Evolutionary conservation across 2,888 invertebrate species (phyloP), one percentile per base, ranked within the genome.

Genomic region (Gastrophysa polygoni): DNA sequence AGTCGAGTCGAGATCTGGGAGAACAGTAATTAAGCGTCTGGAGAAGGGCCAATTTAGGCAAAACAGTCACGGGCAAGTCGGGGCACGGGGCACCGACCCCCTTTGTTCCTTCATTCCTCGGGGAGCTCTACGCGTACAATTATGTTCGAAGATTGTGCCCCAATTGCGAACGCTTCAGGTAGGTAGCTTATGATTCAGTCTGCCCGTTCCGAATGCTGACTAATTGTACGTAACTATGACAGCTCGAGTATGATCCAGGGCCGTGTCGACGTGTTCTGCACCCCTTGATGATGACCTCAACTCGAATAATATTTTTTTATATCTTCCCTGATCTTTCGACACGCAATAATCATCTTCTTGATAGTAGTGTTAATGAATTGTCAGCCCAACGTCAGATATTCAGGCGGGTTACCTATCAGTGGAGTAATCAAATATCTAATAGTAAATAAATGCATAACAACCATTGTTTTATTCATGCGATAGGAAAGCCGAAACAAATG

Each of bases 21-120:
- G 38, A 38, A 38, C 11, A 59, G 59, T 63, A 63, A 63, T 63
- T 59, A 63, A 59, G 34, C 24, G 11, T n/a, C n/a, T n/a, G 28
- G 46, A 32, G 47, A 43, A 51, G 51, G 34, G 56, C 46, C 61
- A 62, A 62, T 62, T 62, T 59, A 57, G 47, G 56, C 63, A 63
- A 58, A 63, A 63, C 63, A 59, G 38, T 59, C 28, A 29, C 32
- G n/a, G 46, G 11, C 38, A 50, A 63, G 56, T 56, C 56, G 51
- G 48, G 38, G n/a, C n/a, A n/a, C 44, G 21, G 47, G 48, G 14
- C 29, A 32, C 29, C 48, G 48, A 6, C 29, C 5, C 29, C 48
- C 59, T 46, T 34, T 47, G 28, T 61, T 52, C 21, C n/a, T 17
- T 29, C 17, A 11, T 16, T 57, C 28, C 57, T 57, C 46, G 3